phyloP scores from a whole-genome alignment of 1,140 invertebrate genomes.

The Caenorhabditis latens region DNA sequence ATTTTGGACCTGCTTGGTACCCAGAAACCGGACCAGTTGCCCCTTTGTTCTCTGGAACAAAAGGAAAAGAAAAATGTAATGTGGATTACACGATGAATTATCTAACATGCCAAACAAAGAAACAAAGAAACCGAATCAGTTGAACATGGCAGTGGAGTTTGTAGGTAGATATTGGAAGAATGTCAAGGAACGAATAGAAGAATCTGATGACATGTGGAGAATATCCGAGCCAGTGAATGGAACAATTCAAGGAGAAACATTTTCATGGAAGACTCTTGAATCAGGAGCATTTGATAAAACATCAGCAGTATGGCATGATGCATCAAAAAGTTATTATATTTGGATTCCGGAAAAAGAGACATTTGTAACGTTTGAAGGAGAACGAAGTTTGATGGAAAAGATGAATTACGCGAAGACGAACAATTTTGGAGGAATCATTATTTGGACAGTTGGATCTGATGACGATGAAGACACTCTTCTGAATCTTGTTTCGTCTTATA shows the following conservation, averaged over 20 bases:
- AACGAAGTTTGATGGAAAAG: neutral
- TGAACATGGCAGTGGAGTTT: neutral
- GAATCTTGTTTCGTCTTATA: neutral
- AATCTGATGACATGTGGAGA: neutral
- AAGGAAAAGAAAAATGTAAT: neutral
- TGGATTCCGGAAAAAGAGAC: neutral
- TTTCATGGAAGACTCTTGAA: neutral
- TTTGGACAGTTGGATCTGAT: neutral
- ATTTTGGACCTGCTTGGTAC: neutral
- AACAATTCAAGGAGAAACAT: neutral
- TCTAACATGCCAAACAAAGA: neutral
- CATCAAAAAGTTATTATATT: slow-evolving; percentile 3
- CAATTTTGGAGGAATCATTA: neutral
- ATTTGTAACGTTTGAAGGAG: neutral
- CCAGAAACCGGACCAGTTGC: neutral
- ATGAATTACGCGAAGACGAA: neutral
- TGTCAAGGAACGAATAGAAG: neutral
- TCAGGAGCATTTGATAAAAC: neutral
- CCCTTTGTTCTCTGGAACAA: neutral
- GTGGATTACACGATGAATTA: neutral
- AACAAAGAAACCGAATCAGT: neutral
- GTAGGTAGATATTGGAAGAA: neutral
- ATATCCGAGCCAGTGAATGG: neutral
- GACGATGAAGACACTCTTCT: neutral
- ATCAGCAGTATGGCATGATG: neutral